These are phyloP conservation scores for Laticauda laticaudata DNA, from an alignment of 2,113 vertebrate species.

Conservation along the genomic window DNA sequence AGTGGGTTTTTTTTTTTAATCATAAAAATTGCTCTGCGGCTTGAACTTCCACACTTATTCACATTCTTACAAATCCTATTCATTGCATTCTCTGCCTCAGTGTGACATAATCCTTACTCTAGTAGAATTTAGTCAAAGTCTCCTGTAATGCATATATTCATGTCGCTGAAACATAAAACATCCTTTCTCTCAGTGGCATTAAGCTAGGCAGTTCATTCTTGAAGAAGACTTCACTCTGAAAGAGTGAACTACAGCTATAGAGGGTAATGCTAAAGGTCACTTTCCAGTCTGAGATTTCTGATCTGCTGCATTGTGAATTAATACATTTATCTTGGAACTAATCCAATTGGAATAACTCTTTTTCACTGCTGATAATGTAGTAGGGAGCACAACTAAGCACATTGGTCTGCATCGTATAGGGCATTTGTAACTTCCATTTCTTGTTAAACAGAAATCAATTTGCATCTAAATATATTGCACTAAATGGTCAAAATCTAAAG, in stretches of 20 bases:
- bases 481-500: background rate
- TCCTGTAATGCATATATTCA: constrained; percentile 2
- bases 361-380: constrained; percentile 11
- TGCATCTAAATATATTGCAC: background rate
- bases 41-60: constrained; percentile 21
- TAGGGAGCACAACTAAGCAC: background rate
- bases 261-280: constrained; percentile 9
- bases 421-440: background rate
- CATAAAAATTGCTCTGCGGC: background rate
- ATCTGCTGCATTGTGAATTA: constrained; percentile 27
- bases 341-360: background rate
- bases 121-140: constrained; percentile 20
- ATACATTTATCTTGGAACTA: constrained; percentile 7
- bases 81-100: background rate
- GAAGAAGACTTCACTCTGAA: constrained; percentile 15
- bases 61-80: background rate
- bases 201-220: background rate
- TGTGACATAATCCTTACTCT: background rate
- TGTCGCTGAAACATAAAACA: constrained; percentile 12
- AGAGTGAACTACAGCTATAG: constrained; percentile 11
- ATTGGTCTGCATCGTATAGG: background rate
- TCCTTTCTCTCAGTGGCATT: background rate
- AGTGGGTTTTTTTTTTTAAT: background rate
- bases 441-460: constrained; percentile 1
- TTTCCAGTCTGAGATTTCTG: constrained; percentile 13